phyloP scores from a whole-genome alignment of 2,113 vertebrate species.

The Circaetus gallicus region DNA sequence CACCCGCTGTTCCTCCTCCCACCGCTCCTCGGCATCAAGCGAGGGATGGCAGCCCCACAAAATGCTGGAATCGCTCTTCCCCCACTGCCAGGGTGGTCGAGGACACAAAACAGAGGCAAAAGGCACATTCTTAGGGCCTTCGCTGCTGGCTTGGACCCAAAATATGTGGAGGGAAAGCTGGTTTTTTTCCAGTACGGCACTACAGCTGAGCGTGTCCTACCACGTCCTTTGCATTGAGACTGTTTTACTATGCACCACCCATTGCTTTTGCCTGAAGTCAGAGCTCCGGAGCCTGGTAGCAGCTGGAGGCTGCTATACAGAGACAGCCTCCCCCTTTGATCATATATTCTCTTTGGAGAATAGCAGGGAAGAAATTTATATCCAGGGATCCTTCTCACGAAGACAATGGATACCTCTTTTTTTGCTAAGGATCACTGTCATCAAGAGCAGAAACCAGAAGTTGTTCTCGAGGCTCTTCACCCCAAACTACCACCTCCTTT shows the following conservation, averaged over 20 bases:
- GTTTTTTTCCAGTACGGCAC: neutral
- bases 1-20: neutral
- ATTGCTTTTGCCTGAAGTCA: neutral
- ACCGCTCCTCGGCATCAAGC: neutral
- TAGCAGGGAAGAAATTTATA: neutral
- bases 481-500: neutral
- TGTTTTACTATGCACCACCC: neutral
- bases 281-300: neutral
- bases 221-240: neutral
- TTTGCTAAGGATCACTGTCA: neutral
- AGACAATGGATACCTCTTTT: neutral
- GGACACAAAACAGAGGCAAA: neutral
- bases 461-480: neutral
- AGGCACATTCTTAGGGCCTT: neutral
- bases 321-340: neutral
- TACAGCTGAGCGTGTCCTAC: neutral
- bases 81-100: neutral
- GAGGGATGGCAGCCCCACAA: neutral
- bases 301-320: neutral
- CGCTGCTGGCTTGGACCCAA: neutral
- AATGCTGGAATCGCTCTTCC: rapidly evolving
- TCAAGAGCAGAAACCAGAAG: rapidly evolving
- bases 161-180: rapidly evolving
- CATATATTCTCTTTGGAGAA: neutral
- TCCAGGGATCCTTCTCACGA: neutral